Conservation (phyloP, 2,888 invertebrate genomes). For the Zaprionus bogoriensis region DNA sequence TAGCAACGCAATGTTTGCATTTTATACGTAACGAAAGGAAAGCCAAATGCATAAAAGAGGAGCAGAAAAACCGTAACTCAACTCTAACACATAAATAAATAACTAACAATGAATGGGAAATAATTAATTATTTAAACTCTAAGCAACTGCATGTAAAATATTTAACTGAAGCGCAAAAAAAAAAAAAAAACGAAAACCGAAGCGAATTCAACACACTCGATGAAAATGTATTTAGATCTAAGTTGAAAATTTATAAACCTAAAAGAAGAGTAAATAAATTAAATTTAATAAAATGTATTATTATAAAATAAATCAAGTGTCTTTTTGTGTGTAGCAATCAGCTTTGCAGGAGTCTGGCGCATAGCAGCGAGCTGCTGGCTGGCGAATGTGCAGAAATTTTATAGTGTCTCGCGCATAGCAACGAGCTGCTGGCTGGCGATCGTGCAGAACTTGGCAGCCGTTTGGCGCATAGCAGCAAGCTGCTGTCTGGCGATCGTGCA, state of each 20-base stretch:
- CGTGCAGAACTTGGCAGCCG: no score
- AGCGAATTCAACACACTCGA: slow-evolving; percentile 46
- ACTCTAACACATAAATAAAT: slow-evolving; percentile 38
- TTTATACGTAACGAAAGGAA: slow-evolving; percentile 67
- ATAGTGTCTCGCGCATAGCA: not conserved
- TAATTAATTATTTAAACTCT: slow-evolving; percentile 43
- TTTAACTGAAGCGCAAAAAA: slow-evolving; percentile 48
- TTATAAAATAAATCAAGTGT: slow-evolving; percentile 33
- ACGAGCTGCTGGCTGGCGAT: not conserved
- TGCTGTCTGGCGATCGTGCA: not conserved
- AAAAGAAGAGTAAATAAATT: slow-evolving; percentile 70
- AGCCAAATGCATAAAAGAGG: not conserved
- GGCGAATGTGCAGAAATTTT: not conserved
- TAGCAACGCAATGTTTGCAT: slow-evolving; percentile 73
- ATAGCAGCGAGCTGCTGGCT: not conserved
- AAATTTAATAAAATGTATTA: slow-evolving; percentile 80
- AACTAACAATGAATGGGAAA: slow-evolving; percentile 45
- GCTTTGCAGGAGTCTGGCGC: not conserved
- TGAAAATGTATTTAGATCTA: slow-evolving; percentile 54
- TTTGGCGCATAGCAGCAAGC: not conserved
- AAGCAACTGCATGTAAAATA: slow-evolving; percentile 77
- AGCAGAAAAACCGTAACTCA: slow-evolving; percentile 25
- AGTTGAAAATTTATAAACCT: slow-evolving; percentile 51
- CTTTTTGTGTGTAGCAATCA: not conserved
- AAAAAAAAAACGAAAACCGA: slow-evolving; percentile 14